A percentile compares a stretch with the other conserved stretches of the same genome.
Conservation (phyloP, 2,113 vertebrate genomes). For the Cervus canadensis region DNA sequence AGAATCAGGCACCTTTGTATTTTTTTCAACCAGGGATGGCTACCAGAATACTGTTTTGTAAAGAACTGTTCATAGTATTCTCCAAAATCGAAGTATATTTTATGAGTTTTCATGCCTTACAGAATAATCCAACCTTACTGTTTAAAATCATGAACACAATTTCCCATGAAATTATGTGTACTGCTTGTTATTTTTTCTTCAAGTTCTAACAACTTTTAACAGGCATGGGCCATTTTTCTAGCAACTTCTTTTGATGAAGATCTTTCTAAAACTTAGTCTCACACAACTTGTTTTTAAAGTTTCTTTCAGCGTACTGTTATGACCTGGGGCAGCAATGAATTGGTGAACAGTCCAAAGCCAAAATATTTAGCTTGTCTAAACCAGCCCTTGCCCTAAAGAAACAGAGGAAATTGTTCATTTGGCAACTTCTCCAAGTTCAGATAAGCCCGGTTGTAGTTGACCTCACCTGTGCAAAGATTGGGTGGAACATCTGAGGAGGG, state of each 20-base stretch:
- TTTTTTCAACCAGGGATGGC: not conserved
- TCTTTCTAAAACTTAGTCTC: slow-evolving; percentile 41
- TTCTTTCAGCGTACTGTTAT: slow-evolving; percentile 54
- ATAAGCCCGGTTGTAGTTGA: slow-evolving; percentile 27
- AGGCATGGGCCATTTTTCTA: slow-evolving; percentile 7
- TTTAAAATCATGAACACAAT: not conserved
- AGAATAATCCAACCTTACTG: not conserved
- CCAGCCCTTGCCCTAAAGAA: slow-evolving; percentile 47
- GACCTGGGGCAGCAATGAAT: slow-evolving; percentile 59
- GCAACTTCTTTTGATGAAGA: slow-evolving; percentile 61
- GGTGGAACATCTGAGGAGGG: not conserved
- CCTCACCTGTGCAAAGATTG: slow-evolving; percentile 22
- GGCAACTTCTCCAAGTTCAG: slow-evolving; percentile 32
- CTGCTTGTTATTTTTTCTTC: slow-evolving; percentile 48
- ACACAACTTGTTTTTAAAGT: slow-evolving; percentile 56
- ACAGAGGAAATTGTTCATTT: slow-evolving; percentile 35
- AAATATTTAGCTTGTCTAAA: slow-evolving; percentile 65
- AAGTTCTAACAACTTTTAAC: slow-evolving; percentile 64
- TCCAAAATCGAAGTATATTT: slow-evolving; percentile 7
- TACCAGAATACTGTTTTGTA: not conserved
- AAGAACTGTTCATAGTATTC: not conserved
- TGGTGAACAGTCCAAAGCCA: slow-evolving; percentile 42
- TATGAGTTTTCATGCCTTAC: not conserved
- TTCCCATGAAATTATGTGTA: slow-evolving; percentile 47
- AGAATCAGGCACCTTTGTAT: not conserved